Base-by-base conservation (phyloP, 2,888 invertebrate species). In the Eupithecia exiguata region DNA sequence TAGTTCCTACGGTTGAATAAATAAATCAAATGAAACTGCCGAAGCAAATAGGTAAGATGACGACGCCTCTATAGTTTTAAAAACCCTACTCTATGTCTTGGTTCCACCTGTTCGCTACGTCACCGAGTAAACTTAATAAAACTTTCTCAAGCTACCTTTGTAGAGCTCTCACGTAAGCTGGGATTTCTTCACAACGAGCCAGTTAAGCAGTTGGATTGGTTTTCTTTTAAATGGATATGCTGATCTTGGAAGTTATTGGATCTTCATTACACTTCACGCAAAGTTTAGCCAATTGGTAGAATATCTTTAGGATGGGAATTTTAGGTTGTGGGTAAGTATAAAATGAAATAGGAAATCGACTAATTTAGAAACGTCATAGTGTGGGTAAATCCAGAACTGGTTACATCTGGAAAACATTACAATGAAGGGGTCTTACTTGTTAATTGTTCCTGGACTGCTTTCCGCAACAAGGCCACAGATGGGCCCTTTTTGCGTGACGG, bases 71-170 rank as follows among this genome's bases (percentile, higher is more conserved):
- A 21, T 21, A 21, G 53, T 49, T 49, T n/a, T 1, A 21, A 53
- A 21, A 21, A 21, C 21, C 5, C 4, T 53, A 53, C 30, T 69
- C 18, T 1, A 25, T 30, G 38, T 16, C 14, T 30, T 30, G 84
- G 83, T 16, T 73, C 70, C 82, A 84, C 81, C 85, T 83, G 82
- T 82, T 84, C 71, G 74, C 74, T 75, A 80, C 76, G 84, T 82
- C 74, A 83, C 82, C 81, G 78, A 77, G 76, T 83, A 82, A 90
- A 90, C 83, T 89, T 87, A 88, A 89, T 91, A 88, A 87, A 92
- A 91, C 87, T 91, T 90, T 80, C 86, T 84, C 88, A 86, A 87
- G 87, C 88, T 86, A 85, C 85, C 86, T 85, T 88, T 77, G 83
- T 77, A 46, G 70, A 74, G 58, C 58, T 21, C 10, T 53, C 58